A percentile compares a stretch with the other conserved stretches of the same genome.
These are phyloP conservation scores for Oscheius sp. DNA, from an alignment of 2,888 invertebrate genomes.

Conservation along the genomic window DNA sequence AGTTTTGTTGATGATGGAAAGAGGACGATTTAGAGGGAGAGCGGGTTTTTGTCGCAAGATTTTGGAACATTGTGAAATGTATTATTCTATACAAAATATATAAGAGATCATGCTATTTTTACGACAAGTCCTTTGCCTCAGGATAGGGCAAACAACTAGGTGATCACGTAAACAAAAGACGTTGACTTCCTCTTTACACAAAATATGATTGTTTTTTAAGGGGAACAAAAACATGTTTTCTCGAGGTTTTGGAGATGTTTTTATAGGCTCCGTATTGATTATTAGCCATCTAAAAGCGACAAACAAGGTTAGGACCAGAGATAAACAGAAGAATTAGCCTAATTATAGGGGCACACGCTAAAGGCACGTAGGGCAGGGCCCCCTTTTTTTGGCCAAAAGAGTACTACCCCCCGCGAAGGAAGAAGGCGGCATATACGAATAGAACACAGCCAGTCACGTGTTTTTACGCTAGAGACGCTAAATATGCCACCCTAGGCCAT, in stretches of 20 bases:
- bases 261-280: slow-evolving; percentile 2
- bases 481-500: background rate
- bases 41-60: no score
- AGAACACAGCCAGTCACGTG: background rate
- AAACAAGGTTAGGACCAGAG: background rate
- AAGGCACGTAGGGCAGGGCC: no score
- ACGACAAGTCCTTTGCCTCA: no score
- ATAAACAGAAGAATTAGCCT: slow-evolving; percentile 17
- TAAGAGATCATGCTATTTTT: no score
- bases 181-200: no score
- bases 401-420: background rate
- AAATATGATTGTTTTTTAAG: background rate
- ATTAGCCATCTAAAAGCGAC: slow-evolving; percentile 15
- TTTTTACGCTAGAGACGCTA: slow-evolving; percentile 3
- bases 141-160: no score
- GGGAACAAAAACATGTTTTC: slow-evolving; percentile 15
- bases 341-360: slow-evolving; percentile 1
- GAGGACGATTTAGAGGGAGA: no score
- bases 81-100: no score
- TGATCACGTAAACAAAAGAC: no score
- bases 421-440: background rate
- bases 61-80: no score
- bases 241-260: background rate
- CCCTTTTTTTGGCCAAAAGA: background rate
- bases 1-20: no score